Conservation (phyloP, 2,113 vertebrate genomes). For the Oryzias celebensis region DNA sequence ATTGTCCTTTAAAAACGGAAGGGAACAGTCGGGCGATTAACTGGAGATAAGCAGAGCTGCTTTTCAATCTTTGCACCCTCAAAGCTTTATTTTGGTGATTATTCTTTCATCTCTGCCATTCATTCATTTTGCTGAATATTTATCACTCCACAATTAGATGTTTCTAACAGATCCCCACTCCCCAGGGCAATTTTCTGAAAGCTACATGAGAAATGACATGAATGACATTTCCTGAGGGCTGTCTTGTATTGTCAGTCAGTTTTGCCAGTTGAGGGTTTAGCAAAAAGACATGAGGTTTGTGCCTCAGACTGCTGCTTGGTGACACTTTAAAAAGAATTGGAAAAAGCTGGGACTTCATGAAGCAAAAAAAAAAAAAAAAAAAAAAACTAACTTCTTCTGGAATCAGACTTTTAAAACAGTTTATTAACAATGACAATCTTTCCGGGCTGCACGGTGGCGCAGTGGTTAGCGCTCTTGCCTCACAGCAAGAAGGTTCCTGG, state of each 20-base stretch:
- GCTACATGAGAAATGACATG: slow-evolving; percentile 18
- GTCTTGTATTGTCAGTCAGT: slow-evolving; percentile 8
- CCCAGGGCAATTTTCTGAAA: slow-evolving; percentile 25
- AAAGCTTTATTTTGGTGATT: slow-evolving; percentile 44
- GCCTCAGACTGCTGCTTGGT: not conserved
- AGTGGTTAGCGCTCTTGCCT: too few relatives aligned
- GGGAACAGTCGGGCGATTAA: slow-evolving; percentile 25
- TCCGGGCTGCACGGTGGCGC: too few relatives aligned
- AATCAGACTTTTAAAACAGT: too few relatives aligned
- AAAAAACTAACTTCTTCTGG: too few relatives aligned
- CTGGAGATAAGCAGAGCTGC: slow-evolving; percentile 37
- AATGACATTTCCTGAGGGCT: slow-evolving; percentile 23
- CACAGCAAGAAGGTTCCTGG: too few relatives aligned
- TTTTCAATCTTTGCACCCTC: slow-evolving; percentile 48
- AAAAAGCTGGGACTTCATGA: slow-evolving; percentile 4
- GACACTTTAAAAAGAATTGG: not conserved
- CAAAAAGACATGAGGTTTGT: not conserved
- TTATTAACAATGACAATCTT: too few relatives aligned
- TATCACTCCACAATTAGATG: slow-evolving; percentile 42
- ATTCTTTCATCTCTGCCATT: slow-evolving; percentile 33
- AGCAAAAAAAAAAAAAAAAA: not conserved
- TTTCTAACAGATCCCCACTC: slow-evolving; percentile 22
- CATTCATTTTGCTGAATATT: slow-evolving; percentile 33
- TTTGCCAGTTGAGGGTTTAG: slow-evolving; percentile 6
- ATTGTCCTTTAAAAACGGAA: slow-evolving; percentile 28